Evolutionary conservation across 2,888 invertebrate genomes (phyloP), one percentile per base, ranked within the genome.

Genomic region (Sesamia inferens): DNA sequence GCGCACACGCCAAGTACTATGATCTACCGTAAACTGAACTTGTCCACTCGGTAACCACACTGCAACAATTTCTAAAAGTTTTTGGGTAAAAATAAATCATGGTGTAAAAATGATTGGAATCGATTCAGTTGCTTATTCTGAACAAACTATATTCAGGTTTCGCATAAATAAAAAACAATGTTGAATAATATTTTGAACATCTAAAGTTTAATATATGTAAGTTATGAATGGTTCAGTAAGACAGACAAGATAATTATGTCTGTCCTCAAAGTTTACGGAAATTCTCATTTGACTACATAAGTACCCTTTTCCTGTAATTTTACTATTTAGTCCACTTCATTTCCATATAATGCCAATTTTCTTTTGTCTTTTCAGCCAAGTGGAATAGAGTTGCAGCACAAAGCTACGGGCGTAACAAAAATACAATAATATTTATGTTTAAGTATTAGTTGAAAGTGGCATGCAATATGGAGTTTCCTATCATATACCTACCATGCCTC

Each of bases 401-500:
- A 84, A 68, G 31, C 58, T 48, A 63, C 59, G 51, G 64, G 61
- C 74, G 76, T 77, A 82, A 73, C 65, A 85, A 81, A 85, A 85
- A 88, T 87, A 81, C 71, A 81, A 79, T 84, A 79, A 69, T 75
- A 86, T n/a, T n/a, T 89, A 88, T 89, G 88, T 87, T 88, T 90
- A 93, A 95, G 95, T 95, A 95, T 95, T 95, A 95, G 90, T 85
- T 85, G 72, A 88, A 88, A 88, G 89, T 84, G 89, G 88, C 89
- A 91, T 73, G 75, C 59, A 55, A 63, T 76, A 72, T 82, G 71
- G 78, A 82, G 79, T 66, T 64, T 69, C 71, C 59, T 4, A 67
- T 61, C 61, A 72, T 79, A 44, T 66, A 73, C 77, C 31, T 57
- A 76, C 19, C 62, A 67, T n/a, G 73, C 84, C 75, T 84, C 70